Evolutionary conservation across 2,797 vertebrate species (phyloP).

Genomic region (Ctenosaura bakeri): DNA sequence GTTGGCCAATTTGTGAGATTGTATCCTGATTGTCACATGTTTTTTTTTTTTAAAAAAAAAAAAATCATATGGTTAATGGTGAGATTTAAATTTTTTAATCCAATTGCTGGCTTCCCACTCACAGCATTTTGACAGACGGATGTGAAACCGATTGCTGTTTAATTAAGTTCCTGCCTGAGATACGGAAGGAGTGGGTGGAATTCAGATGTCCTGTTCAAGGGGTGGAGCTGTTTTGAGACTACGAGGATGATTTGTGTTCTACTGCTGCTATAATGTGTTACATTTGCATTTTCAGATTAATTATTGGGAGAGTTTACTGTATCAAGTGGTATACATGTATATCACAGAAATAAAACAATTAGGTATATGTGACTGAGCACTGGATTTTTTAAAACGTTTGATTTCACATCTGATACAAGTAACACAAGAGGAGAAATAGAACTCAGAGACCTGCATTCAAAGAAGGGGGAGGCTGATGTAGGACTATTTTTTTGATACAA

Average conservation of each 20-base stretch:
- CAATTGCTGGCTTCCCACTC: background rate
- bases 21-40: slow-evolving; percentile 76
- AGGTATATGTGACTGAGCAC: background rate
- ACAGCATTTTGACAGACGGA: background rate
- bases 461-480: background rate
- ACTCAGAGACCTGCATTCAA: background rate
- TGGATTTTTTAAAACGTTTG: background rate
- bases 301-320: too few species aligned
- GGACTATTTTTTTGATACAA: background rate
- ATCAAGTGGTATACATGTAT: too few species aligned
- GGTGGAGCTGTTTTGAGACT: background rate
- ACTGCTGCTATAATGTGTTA: background rate
- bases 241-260: too few species aligned
- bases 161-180: background rate
- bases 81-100: background rate
- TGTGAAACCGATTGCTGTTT: background rate
- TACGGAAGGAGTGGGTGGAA: background rate
- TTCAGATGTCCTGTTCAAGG: background rate
- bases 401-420: background rate
- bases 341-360: too few species aligned
- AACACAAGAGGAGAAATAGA: background rate
- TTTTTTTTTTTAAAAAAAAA: slow-evolving; percentile 45
- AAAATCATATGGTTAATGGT: background rate
- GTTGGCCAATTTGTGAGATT: slow-evolving; percentile 64
- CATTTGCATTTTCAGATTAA: too few species aligned